These are phyloP conservation scores for Ploceus nigricollis DNA, from an alignment of 2,113 vertebrate species.

Conservation along the genomic window DNA sequence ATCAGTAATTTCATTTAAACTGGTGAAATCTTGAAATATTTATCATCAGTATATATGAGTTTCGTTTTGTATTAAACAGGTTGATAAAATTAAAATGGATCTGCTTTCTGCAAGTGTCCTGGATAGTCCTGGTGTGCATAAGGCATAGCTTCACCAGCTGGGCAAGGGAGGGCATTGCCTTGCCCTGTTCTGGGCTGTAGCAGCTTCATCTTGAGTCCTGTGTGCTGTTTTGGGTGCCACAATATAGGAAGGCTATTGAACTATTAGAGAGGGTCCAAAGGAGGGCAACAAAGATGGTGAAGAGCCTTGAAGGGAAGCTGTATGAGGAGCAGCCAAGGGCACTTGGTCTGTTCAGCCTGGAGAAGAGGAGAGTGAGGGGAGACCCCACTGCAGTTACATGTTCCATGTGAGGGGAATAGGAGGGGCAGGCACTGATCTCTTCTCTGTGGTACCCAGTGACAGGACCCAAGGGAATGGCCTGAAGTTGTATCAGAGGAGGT, in stretches of 20 bases:
- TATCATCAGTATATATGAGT: background rate
- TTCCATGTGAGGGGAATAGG: background rate
- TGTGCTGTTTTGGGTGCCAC: background rate
- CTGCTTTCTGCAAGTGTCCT: background rate
- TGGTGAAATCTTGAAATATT: background rate
- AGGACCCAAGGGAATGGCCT: rapidly evolving
- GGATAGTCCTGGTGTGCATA: background rate
- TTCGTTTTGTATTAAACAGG: background rate
- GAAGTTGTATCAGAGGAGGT: rapidly evolving
- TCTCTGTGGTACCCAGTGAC: rapidly evolving
- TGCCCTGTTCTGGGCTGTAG: background rate
- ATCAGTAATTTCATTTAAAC: background rate
- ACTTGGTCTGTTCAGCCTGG: background rate
- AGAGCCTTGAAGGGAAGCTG: rapidly evolving
- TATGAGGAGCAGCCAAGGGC: rapidly evolving
- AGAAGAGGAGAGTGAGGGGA: background rate
- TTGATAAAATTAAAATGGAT: conserved; percentile 3
- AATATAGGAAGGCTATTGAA: background rate
- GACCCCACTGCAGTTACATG: rapidly evolving
- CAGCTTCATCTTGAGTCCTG: background rate
- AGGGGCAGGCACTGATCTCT: background rate
- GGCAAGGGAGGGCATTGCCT: background rate
- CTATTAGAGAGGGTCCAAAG: background rate
- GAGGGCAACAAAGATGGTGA: background rate
- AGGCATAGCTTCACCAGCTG: background rate